Conservation (phyloP, 2,888 invertebrate species). For the Andrena minutula region DNA sequence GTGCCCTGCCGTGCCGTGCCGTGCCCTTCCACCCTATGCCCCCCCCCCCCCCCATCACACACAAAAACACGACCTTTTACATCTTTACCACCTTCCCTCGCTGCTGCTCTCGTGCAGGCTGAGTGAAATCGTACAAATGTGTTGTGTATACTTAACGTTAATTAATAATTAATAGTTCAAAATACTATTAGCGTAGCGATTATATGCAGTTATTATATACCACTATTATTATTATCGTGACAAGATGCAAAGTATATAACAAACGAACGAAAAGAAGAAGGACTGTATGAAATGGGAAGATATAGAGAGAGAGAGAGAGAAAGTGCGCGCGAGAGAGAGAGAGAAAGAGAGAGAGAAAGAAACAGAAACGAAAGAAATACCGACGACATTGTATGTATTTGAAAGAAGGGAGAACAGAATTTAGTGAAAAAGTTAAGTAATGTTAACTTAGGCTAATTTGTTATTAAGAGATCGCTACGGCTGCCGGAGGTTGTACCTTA, state of each 20-base stretch:
- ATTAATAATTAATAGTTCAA: slow-evolving; percentile 80
- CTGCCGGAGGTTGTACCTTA: slow-evolving; percentile 66
- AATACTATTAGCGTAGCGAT: slow-evolving; percentile 77
- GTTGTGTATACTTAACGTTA: slow-evolving; percentile 85
- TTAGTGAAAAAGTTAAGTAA: slow-evolving; percentile 73
- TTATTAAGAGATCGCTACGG: slow-evolving; percentile 72
- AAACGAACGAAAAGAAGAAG: slow-evolving; percentile 47
- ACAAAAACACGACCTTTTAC: slow-evolving; percentile 48
- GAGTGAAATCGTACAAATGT: slow-evolving; percentile 85
- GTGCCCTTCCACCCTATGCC: neutral
- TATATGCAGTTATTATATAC: slow-evolving; percentile 75
- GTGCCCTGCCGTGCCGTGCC: neutral
- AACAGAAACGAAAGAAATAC: slow-evolving; percentile 38
- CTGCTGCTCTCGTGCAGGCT: slow-evolving; percentile 77
- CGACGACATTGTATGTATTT: slow-evolving; percentile 61
- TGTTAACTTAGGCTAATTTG: slow-evolving; percentile 76
- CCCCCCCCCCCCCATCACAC: slow-evolving; percentile 5
- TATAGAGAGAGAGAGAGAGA: slow-evolving; percentile 9
- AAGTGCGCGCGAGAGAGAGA: slow-evolving; percentile 30
- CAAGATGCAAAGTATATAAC: slow-evolving; percentile 71
- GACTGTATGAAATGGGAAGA: slow-evolving; percentile 68
- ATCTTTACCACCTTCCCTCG: slow-evolving; percentile 74
- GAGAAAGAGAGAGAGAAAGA: slow-evolving; percentile 24
- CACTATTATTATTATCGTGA: slow-evolving; percentile 72
- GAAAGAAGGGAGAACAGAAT: slow-evolving; percentile 65